Evolutionary conservation across 2,113 vertebrate species (phyloP).

Genomic region (Dasyprocta punctata): DNA sequence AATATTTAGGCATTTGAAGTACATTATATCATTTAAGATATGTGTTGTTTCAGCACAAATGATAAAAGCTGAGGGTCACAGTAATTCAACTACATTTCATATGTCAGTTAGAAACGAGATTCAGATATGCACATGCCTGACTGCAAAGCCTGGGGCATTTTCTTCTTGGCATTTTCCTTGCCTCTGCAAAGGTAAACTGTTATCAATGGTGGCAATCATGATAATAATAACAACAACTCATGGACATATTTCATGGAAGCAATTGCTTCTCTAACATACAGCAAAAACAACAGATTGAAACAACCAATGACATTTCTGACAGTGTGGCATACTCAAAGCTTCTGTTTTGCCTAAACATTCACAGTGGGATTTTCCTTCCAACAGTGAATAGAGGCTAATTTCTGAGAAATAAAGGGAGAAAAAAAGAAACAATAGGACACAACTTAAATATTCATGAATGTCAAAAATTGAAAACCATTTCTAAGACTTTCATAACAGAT

Average conservation of each 20-base stretch:
- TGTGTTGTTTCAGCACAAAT: neutral
- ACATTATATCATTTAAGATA: neutral
- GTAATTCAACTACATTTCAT: neutral
- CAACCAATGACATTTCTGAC: neutral
- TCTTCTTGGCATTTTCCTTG: neutral
- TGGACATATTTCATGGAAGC: neutral
- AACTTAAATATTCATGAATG: conserved; percentile 38
- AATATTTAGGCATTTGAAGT: neutral
- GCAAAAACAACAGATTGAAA: conserved; percentile 15
- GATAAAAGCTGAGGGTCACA: neutral
- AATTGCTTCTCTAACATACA: neutral
- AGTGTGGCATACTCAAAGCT: neutral
- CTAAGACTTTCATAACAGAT: neutral
- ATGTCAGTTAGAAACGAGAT: neutral
- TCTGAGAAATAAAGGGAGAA: neutral
- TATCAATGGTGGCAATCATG: neutral
- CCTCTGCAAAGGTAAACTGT: neutral
- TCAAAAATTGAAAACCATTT: neutral
- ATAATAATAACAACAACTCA: neutral
- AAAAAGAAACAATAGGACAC: neutral
- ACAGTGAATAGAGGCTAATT: neutral
- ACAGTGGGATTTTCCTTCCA: neutral
- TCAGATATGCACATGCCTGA: neutral
- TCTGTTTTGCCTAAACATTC: neutral
- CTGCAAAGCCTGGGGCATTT: neutral